Evolutionary conservation across 2,797 vertebrate genomes (phyloP).

Genomic region (Anas bahamensis): DNA sequence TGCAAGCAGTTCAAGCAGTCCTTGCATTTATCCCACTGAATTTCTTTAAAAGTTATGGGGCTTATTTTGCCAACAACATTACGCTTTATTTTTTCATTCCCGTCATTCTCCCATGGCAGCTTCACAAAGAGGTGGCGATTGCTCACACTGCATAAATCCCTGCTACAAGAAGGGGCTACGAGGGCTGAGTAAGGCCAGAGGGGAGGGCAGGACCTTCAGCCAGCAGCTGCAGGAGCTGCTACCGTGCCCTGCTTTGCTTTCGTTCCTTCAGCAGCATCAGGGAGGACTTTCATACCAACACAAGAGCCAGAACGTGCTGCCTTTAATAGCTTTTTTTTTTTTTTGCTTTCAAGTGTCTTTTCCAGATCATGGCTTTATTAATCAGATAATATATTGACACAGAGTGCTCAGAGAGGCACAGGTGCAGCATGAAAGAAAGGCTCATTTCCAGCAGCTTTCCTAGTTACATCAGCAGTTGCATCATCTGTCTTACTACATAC

Average conservation of each 20-base stretch:
- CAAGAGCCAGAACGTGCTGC: background rate
- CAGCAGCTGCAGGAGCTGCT: background rate
- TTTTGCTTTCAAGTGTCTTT: background rate
- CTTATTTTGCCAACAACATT: background rate
- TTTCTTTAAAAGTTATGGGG: background rate
- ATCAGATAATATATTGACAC: background rate
- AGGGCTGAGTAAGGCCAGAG: background rate
- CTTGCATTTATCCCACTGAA: background rate
- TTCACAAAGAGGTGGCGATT: background rate
- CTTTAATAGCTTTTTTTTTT: background rate
- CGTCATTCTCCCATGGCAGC: background rate
- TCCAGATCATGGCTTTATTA: background rate
- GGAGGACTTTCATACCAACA: background rate
- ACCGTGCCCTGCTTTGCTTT: rapidly evolving
- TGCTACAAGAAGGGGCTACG: background rate
- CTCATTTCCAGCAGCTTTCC: background rate
- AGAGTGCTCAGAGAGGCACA: background rate
- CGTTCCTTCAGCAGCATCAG: background rate
- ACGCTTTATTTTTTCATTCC: background rate
- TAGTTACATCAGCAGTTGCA: background rate
- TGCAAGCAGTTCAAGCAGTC: background rate
- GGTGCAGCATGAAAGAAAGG: background rate
- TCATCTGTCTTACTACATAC: background rate
- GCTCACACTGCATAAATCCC: background rate
- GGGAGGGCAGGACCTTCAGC: background rate